Evolutionary conservation across 2,888 invertebrate species (phyloP).

Genomic region (Caradrina kadenii): DNA sequence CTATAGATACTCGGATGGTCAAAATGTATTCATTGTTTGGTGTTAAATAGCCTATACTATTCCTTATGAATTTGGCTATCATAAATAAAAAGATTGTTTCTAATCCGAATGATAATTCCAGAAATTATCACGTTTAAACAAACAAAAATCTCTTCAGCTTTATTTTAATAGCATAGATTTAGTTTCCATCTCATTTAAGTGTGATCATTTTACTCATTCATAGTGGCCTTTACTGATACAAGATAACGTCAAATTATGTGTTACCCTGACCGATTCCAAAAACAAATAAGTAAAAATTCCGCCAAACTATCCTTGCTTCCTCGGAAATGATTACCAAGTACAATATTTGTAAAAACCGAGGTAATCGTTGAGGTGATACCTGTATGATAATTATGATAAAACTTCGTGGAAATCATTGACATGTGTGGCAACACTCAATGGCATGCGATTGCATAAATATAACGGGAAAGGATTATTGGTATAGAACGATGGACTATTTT

Average conservation of each 20-base stretch:
- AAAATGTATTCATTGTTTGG: too few relatives aligned
- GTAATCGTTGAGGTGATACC: conserved; percentile 1
- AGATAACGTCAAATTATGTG: background rate
- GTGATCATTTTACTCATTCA: too few relatives aligned
- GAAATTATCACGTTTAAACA: too few relatives aligned
- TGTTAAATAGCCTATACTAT: too few relatives aligned
- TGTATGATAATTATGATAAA: conserved; percentile 45
- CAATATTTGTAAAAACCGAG: conserved; percentile 47
- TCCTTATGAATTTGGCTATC: too few relatives aligned
- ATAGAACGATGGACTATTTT: too few relatives aligned
- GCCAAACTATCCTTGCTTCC: conserved; percentile 13
- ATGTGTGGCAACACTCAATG: conserved; percentile 13
- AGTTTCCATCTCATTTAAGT: too few relatives aligned
- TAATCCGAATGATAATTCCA: too few relatives aligned
- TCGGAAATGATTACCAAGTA: conserved; percentile 21
- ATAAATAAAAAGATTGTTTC: too few relatives aligned
- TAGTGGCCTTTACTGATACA: background rate
- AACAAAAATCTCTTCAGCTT: too few relatives aligned
- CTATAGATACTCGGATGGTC: too few relatives aligned
- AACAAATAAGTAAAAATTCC: background rate
- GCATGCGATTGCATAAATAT: conserved; percentile 29
- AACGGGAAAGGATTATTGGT: conserved; percentile 13
- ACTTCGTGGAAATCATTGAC: conserved; percentile 39
- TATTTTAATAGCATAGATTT: too few relatives aligned
- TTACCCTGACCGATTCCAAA: background rate